These are phyloP conservation scores for Lasioglossum zephyrum DNA, from an alignment of 2,888 invertebrate genomes.

Conservation along the genomic window DNA sequence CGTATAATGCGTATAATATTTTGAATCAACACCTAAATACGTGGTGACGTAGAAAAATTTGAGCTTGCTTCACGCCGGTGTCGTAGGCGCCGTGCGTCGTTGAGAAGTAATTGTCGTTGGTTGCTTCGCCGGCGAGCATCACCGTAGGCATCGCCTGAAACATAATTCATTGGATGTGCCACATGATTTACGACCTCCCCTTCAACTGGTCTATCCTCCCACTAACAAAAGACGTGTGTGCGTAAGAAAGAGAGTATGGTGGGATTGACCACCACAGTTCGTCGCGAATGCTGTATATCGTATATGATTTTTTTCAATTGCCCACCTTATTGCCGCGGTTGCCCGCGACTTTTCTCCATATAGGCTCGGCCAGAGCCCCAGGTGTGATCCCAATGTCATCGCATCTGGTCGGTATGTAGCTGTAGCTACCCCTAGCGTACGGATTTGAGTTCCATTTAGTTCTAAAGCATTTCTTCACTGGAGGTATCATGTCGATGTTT, in stretches of 20 bases:
- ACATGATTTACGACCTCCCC: neutral
- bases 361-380: constrained; percentile 83
- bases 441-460: constrained; percentile 86
- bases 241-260: neutral
- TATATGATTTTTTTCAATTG: neutral
- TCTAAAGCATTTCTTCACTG: constrained; percentile 84
- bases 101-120: constrained; percentile 87
- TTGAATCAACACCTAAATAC: constrained; percentile 31
- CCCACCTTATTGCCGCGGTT: constrained; percentile 69
- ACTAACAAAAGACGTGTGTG: too few relatives aligned
- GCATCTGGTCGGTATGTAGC: constrained; percentile 86
- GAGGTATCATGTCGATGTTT: constrained; percentile 84
- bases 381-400: constrained; percentile 84
- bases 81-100: constrained; percentile 89
- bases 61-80: constrained; percentile 86
- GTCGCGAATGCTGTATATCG: neutral
- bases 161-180: neutral
- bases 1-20: neutral
- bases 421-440: constrained; percentile 87
- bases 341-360: constrained; percentile 78
- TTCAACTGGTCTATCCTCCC: too few relatives aligned
- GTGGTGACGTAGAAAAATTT: constrained; percentile 80
- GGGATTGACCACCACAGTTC: neutral
- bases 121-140: constrained; percentile 88
- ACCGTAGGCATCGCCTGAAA: constrained; percentile 84